These are phyloP conservation scores for Clusia tigrina DNA, from an alignment of 2,888 invertebrate genomes.

Conservation along the genomic window DNA sequence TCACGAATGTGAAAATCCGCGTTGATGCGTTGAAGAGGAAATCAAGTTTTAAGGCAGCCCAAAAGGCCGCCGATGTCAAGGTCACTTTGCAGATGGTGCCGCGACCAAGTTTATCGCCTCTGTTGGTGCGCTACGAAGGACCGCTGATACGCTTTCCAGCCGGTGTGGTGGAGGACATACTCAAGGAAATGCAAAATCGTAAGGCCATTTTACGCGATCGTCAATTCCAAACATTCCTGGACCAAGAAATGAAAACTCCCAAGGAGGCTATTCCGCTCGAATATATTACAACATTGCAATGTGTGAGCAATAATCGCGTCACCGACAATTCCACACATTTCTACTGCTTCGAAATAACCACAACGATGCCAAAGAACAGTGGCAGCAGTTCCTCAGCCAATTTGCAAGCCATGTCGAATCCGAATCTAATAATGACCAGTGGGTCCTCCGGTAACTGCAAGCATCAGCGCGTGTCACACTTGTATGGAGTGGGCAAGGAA, in stretches of 20 bases:
- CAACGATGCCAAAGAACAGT: slow-evolving; percentile 57
- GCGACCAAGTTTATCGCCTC: slow-evolving; percentile 58
- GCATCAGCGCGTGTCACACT: slow-evolving; percentile 57
- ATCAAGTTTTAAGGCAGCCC: slow-evolving; percentile 54
- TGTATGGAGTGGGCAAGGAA: slow-evolving; percentile 64
- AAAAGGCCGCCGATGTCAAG: slow-evolving; percentile 50
- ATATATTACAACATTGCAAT: slow-evolving; percentile 64
- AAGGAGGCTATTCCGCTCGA: slow-evolving; percentile 78
- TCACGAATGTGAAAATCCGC: slow-evolving; percentile 59
- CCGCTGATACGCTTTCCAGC: slow-evolving; percentile 62
- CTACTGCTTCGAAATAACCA: slow-evolving; percentile 63
- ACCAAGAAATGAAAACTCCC: slow-evolving; percentile 73
- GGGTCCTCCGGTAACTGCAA: slow-evolving; percentile 60
- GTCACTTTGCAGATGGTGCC: slow-evolving; percentile 62
- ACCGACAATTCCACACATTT: slow-evolving; percentile 62
- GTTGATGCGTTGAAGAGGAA: slow-evolving; percentile 61
- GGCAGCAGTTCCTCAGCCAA: slow-evolving; percentile 23
- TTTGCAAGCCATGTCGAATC: slow-evolving; percentile 50
- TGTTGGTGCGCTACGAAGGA: slow-evolving; percentile 61
- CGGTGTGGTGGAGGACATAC: slow-evolving; percentile 75
- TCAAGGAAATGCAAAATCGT: slow-evolving; percentile 79
- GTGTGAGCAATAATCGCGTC: slow-evolving; percentile 65
- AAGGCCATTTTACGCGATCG: slow-evolving; percentile 77
- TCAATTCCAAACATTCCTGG: slow-evolving; percentile 76
- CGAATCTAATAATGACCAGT: slow-evolving; percentile 60